Evolutionary conservation across 2,113 vertebrate genomes (phyloP).

Genomic region (Lepus americanus): DNA sequence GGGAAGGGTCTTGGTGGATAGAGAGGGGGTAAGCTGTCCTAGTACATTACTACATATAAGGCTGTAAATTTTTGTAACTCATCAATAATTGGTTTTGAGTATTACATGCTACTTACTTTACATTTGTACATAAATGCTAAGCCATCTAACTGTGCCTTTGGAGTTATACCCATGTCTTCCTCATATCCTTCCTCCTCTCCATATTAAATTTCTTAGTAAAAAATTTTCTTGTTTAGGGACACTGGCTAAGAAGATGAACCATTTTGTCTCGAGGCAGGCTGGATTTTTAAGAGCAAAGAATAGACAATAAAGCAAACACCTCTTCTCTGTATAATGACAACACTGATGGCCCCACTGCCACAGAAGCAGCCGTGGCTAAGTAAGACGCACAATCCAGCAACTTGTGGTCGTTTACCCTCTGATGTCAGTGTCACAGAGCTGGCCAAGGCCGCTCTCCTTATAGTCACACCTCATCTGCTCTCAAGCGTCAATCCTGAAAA

Average conservation of each 20-base stretch:
- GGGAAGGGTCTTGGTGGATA: background rate
- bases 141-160: background rate
- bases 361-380: constrained; percentile 78
- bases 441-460: constrained; percentile 50
- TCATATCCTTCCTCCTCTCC: background rate
- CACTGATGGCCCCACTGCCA: constrained; percentile 71
- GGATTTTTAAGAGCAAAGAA: constrained; percentile 76
- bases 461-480: constrained; percentile 66
- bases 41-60: background rate
- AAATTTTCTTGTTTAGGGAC: constrained; percentile 12
- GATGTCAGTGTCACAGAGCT: constrained; percentile 69
- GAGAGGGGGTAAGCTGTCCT: background rate
- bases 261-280: constrained; percentile 59
- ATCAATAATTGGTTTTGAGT: background rate
- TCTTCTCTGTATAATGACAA: constrained; percentile 70
- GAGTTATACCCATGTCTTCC: background rate
- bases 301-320: constrained; percentile 67
- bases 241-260: constrained; percentile 67
- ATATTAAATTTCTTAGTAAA: constrained; percentile 1
- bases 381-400: constrained; percentile 68
- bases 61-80: background rate
- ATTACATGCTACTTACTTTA: background rate
- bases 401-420: constrained; percentile 74
- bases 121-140: background rate
- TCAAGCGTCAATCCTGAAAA: constrained; percentile 24